Evolutionary conservation across 2,797 vertebrate genomes (phyloP).

Genomic region (Mormyrus proboscirostris): DNA sequence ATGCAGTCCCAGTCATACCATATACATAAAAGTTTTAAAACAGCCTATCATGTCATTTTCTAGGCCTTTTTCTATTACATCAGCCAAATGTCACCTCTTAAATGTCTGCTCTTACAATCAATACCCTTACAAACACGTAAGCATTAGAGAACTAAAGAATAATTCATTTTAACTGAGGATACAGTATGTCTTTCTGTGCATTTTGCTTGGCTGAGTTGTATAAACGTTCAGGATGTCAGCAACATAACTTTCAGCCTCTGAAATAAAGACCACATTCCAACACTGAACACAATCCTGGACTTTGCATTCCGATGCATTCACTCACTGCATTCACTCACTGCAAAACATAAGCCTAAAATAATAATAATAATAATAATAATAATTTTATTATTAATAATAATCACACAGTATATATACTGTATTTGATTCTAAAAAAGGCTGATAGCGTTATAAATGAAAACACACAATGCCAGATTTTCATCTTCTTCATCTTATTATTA

Average conservation of each 20-base stretch:
- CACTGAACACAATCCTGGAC: not conserved
- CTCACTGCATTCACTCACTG: not conserved
- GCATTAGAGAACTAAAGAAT: not conserved
- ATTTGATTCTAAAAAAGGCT: not conserved
- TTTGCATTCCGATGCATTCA: not conserved
- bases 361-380: not conserved
- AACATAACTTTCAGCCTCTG: not conserved
- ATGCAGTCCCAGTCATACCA: not conserved
- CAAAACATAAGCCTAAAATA: not conserved
- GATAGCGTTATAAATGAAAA: not conserved
- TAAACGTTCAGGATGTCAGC: not conserved
- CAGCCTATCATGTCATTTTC: not conserved
- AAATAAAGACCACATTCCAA: not conserved
- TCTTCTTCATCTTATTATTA: not conserved
- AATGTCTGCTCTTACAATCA: not conserved
- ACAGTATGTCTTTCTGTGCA: not conserved
- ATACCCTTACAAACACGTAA: not conserved
- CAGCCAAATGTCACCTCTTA: not conserved
- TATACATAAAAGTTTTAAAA: not conserved
- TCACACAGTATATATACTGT: not conserved
- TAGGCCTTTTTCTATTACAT: not conserved
- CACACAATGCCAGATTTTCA: not conserved
- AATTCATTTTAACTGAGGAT: not conserved
- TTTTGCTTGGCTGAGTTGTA: not conserved
- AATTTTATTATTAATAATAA: not conserved